Conservation (phyloP, 2,113 vertebrate genomes). For the Mesembrinibis cayennensis region DNA sequence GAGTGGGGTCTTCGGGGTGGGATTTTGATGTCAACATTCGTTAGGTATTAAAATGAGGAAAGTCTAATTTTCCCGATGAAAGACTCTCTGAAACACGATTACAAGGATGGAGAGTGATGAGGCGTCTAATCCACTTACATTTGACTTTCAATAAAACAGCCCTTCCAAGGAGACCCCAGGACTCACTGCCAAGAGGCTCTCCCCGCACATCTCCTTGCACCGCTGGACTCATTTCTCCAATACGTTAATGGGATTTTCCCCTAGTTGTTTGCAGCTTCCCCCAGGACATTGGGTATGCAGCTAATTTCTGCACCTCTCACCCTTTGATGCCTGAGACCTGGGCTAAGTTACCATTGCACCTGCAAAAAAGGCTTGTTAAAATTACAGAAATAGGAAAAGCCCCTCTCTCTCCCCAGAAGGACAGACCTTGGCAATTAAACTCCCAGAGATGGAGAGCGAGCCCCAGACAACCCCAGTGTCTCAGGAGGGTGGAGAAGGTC, state of each 20-base stretch:
- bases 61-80: not conserved
- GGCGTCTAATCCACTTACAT: constrained; percentile 46
- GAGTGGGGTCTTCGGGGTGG: not conserved
- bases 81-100: constrained; percentile 26
- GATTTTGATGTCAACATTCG: constrained; percentile 40
- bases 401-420: not conserved
- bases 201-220: not conserved
- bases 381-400: not conserved
- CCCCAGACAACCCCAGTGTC: not conserved
- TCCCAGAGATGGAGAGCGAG: not conserved
- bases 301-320: not conserved
- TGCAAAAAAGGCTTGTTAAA: not conserved
- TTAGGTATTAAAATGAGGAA: constrained; percentile 45
- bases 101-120: constrained; percentile 50
- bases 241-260: not conserved
- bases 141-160: constrained; percentile 9
- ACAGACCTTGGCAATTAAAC: not conserved
- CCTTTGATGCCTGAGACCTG: not conserved
- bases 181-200: not conserved
- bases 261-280: not conserved
- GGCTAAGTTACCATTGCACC: accelerated
- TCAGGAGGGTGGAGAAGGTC: not conserved
- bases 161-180: not conserved
- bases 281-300: not conserved
- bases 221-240: not conserved